phyloP scores from a whole-genome alignment of 2,888 invertebrate species.

The Tetragonisca angustula region DNA sequence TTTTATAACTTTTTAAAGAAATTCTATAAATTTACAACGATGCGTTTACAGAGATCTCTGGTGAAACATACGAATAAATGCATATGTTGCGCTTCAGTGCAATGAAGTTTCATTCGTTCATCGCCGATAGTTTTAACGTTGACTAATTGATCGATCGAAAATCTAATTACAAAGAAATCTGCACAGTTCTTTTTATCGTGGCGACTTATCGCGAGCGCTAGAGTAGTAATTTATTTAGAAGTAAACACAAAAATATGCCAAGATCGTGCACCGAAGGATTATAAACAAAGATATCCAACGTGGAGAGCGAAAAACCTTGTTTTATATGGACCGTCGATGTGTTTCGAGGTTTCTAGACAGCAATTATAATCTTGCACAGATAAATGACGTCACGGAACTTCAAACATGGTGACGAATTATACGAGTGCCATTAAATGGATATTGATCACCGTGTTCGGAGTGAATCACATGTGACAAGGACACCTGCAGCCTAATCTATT shows the following conservation, averaged over 20 bases:
- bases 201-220: neutral
- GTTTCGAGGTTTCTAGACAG: slow-evolving; percentile 39
- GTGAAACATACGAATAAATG: too few species aligned
- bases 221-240: neutral
- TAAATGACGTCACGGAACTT: slow-evolving; percentile 47
- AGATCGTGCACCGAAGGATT: slow-evolving; percentile 28
- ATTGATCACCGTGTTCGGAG: slow-evolving; percentile 41
- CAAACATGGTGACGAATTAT: slow-evolving; percentile 50
- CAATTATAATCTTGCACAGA: slow-evolving; percentile 54
- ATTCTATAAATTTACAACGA: too few species aligned
- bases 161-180: neutral
- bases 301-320: slow-evolving; percentile 33
- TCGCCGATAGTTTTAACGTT: too few species aligned
- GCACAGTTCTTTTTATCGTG: neutral
- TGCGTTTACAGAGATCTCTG: too few species aligned
- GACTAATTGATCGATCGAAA: neutral
- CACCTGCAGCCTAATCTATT: slow-evolving; percentile 24
- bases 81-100: too few species aligned
- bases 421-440: slow-evolving; percentile 41
- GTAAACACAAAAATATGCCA: slow-evolving; percentile 9
- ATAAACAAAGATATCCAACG: slow-evolving; percentile 5
- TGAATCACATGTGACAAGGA: slow-evolving; percentile 49
- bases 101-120: too few species aligned
- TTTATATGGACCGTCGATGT: slow-evolving; percentile 37
- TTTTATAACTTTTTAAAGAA: too few species aligned